Conservation (phyloP, 2,888 invertebrate genomes). For the Drosophila pseudotakahashii region DNA sequence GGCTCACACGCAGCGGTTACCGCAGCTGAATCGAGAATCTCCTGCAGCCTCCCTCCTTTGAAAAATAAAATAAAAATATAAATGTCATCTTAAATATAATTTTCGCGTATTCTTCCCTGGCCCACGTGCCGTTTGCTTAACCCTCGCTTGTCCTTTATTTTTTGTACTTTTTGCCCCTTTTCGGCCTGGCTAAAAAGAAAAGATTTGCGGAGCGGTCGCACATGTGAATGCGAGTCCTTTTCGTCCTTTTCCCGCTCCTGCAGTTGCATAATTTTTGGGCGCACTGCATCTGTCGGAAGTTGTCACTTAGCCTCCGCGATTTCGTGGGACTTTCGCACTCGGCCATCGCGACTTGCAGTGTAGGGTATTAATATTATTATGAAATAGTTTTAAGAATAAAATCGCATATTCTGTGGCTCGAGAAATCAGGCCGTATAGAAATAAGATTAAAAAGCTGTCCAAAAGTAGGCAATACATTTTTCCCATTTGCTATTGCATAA, state of each 20-base stretch:
- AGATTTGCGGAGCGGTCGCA: constrained; percentile 70
- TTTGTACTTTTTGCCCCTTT: background rate
- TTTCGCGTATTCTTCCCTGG: constrained; percentile 72
- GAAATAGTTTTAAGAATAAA: no score
- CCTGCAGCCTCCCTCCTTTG: no score
- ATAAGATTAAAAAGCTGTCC: no score
- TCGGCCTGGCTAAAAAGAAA: constrained; percentile 50
- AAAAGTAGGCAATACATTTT: no score
- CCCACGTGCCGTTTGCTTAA: constrained; percentile 55
- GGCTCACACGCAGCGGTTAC: constrained; percentile 33
- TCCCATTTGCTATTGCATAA: no score
- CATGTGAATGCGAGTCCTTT: constrained; percentile 46
- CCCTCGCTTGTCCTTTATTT: background rate
- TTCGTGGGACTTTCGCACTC: background rate
- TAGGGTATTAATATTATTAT: background rate
- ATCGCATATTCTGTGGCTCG: no score
- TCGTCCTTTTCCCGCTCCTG: constrained; percentile 14
- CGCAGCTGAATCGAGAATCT: constrained; percentile 23
- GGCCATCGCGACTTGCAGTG: background rate
- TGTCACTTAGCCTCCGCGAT: constrained; percentile 28
- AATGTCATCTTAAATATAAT: constrained; percentile 80
- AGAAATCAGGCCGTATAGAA: no score
- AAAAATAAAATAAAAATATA: constrained; percentile 55
- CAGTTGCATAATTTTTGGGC: constrained; percentile 65
- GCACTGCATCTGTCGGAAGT: constrained; percentile 41